Conservation (phyloP, 2,797 vertebrate species). For the Clamator glandarius region DNA sequence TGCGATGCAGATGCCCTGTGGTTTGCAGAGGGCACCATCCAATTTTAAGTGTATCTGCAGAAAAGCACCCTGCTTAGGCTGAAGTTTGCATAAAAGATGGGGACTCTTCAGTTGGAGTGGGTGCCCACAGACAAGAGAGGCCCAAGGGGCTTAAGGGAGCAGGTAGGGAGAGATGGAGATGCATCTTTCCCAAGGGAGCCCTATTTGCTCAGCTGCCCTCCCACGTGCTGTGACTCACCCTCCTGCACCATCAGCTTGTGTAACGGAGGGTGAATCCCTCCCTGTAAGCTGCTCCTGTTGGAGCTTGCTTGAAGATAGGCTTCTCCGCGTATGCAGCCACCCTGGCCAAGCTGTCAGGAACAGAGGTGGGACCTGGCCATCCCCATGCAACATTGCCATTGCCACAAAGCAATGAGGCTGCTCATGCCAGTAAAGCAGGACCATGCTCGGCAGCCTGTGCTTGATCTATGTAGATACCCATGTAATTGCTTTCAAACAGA, state of each 20-base stretch:
- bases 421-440: fast-evolving
- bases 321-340: background rate
- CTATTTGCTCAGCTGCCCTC: background rate
- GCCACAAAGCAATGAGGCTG: background rate
- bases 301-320: background rate
- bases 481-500: fast-evolving
- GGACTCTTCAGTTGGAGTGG: background rate
- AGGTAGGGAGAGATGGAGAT: background rate
- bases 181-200: background rate
- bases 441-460: fast-evolving
- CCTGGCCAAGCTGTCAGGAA: background rate
- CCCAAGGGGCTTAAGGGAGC: background rate
- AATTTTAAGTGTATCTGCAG: background rate
- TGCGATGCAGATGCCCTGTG: background rate
- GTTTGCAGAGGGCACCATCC: background rate
- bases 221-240: background rate
- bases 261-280: background rate
- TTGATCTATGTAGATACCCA: background rate
- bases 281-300: background rate
- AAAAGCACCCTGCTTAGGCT: background rate
- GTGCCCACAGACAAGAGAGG: background rate
- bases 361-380: background rate
- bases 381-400: fast-evolving
- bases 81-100: background rate
- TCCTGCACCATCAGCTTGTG: background rate